Percentiles rank a stretch among this genome's conserved stretches.
These are phyloP conservation scores for Perca flavescens DNA, from an alignment of 2,113 vertebrate genomes.

Conservation along the genomic window DNA sequence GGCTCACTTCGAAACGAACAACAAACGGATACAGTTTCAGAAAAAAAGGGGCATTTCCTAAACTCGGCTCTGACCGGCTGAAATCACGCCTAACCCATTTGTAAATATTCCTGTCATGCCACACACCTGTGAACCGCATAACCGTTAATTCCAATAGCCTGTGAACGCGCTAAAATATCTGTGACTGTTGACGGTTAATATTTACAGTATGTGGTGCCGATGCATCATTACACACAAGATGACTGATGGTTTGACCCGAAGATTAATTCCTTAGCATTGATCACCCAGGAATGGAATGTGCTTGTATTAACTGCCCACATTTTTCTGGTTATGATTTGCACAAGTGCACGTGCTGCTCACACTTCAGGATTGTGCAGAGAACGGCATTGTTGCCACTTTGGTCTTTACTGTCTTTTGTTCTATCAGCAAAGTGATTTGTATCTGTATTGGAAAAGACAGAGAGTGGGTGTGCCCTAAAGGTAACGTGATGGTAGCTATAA, in stretches of 20 bases:
- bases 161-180: conserved; percentile 17
- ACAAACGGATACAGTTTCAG: conserved; percentile 59
- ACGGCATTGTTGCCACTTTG: conserved; percentile 9
- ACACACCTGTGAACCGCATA: neutral
- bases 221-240: neutral
- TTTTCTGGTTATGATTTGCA: neutral
- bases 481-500: conserved; percentile 45
- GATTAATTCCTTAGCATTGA: neutral
- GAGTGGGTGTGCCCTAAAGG: conserved; percentile 75
- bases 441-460: conserved; percentile 53
- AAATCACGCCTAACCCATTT: neutral
- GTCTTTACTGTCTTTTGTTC: conserved; percentile 48
- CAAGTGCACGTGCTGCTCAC: conserved; percentile 54
- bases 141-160: neutral
- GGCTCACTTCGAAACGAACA: conserved; percentile 76
- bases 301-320: neutral
- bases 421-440: conserved; percentile 50
- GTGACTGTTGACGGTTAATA: too few relatives aligned
- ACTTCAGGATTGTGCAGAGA: conserved; percentile 26
- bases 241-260: neutral
- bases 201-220: neutral
- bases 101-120: neutral
- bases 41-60: neutral
- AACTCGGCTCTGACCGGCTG: neutral
- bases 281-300: neutral